Conservation (phyloP, 2,113 vertebrate genomes). For the Paradisaea rubra region DNA sequence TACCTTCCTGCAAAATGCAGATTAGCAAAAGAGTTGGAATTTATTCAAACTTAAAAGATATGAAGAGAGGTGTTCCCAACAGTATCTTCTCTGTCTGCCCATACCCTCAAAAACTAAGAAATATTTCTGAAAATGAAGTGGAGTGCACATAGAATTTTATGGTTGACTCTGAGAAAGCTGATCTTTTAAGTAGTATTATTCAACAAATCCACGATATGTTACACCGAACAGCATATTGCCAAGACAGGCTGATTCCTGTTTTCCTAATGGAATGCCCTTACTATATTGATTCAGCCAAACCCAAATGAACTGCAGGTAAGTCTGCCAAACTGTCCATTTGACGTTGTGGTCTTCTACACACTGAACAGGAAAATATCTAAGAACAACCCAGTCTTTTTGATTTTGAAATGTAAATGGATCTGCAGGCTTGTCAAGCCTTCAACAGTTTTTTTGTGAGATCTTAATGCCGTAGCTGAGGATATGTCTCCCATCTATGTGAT, state of each 20-base stretch:
- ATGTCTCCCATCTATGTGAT: neutral
- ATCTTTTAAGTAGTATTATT: neutral
- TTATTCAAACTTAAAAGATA: neutral
- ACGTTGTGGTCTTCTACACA: neutral
- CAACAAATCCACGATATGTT: neutral
- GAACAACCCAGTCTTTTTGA: neutral
- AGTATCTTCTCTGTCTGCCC: neutral
- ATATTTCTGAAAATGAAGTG: neutral
- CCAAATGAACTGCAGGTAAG: neutral
- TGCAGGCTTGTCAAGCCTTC: neutral
- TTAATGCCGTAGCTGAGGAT: neutral
- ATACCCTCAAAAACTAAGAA: neutral
- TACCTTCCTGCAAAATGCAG: neutral
- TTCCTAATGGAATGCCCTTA: neutral
- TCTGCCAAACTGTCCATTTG: constrained; percentile 4
- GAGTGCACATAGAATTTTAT: neutral
- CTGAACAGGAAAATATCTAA: neutral
- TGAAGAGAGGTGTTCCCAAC: neutral
- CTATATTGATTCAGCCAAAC: neutral
- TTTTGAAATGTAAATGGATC: neutral
- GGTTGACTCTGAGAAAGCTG: neutral
- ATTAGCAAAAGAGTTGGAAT: neutral
- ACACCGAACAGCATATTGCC: neutral
- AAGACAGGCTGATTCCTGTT: neutral
- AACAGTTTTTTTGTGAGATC: neutral